Percentiles rank a stretch among this genome's conserved stretches.
Evolutionary conservation across 2,113 vertebrate species (phyloP).

Genomic region (Brevimyrus niger): DNA sequence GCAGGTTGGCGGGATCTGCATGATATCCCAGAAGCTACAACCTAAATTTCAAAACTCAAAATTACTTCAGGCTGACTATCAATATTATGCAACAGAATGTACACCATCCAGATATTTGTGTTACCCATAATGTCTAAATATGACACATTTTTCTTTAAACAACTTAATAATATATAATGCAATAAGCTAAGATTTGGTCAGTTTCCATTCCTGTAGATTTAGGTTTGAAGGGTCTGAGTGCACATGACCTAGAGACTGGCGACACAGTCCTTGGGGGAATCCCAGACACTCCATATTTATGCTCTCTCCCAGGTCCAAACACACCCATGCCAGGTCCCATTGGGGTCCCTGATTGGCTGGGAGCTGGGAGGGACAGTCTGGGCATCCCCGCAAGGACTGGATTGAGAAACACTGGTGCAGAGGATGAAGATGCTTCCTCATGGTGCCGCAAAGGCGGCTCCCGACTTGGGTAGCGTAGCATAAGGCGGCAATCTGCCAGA

Average conservation of each 20-base stretch:
- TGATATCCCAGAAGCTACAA: background rate
- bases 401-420: background rate
- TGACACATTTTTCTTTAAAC: background rate
- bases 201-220: background rate
- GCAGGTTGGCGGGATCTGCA: background rate
- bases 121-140: background rate
- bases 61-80: background rate
- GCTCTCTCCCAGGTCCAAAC: background rate
- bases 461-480: background rate
- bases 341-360: background rate
- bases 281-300: background rate
- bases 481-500: background rate
- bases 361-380: background rate
- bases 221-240: background rate
- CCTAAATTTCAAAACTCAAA: background rate
- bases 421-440: background rate
- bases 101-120: background rate
- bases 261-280: background rate
- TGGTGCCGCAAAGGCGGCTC: background rate
- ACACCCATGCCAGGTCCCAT: background rate
- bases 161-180: background rate
- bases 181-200: background rate
- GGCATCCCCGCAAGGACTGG: background rate
- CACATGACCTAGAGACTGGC: background rate
- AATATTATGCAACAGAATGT: background rate